These are phyloP conservation scores for Ceriagrion tenellum DNA, from an alignment of 2,888 invertebrate genomes.

Conservation along the genomic window DNA sequence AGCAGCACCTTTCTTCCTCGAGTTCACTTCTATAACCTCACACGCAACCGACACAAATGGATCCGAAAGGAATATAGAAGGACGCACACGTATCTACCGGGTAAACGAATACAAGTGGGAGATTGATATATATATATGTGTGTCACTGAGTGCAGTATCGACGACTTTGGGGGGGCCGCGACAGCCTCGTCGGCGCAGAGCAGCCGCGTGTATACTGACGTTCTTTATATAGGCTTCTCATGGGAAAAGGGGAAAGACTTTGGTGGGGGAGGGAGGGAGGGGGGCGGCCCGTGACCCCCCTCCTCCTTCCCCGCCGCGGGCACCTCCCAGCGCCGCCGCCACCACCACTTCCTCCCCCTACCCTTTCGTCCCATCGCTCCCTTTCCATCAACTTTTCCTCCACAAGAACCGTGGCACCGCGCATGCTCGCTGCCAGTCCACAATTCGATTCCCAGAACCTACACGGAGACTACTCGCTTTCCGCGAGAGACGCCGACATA, in stretches of 20 bases:
- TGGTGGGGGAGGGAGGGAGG: constrained; percentile 49
- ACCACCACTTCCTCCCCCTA: constrained; percentile 50
- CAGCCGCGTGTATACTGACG: constrained; percentile 65
- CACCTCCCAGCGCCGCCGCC: constrained; percentile 71
- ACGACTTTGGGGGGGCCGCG: constrained; percentile 37
- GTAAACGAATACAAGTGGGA: background rate
- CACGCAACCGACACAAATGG: constrained; percentile 43
- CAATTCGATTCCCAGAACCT: constrained; percentile 59
- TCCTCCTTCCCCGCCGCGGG: constrained; percentile 66
- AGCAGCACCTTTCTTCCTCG: constrained; percentile 17
- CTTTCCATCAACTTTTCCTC: constrained; percentile 57
- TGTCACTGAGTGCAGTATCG: constrained; percentile 55
- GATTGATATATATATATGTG: background rate
- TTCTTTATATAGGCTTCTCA: constrained; percentile 68
- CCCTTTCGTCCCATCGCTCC: constrained; percentile 29
- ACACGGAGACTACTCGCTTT: constrained; percentile 47
- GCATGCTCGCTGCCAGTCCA: constrained; percentile 55
- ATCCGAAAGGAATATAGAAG: constrained; percentile 18
- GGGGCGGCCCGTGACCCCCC: constrained; percentile 49
- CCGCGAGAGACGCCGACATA: background rate
- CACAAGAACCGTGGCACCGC: constrained; percentile 43
- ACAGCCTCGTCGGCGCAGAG: constrained; percentile 29
- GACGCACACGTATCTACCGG: constrained; percentile 17
- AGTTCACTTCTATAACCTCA: constrained; percentile 16
- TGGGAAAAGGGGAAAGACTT: constrained; percentile 34